A percentile compares a stretch with the other conserved stretches of the same genome.
These are phyloP conservation scores for Parnassius glacialis DNA, from an alignment of 2,888 invertebrate species.

Conservation along the genomic window DNA sequence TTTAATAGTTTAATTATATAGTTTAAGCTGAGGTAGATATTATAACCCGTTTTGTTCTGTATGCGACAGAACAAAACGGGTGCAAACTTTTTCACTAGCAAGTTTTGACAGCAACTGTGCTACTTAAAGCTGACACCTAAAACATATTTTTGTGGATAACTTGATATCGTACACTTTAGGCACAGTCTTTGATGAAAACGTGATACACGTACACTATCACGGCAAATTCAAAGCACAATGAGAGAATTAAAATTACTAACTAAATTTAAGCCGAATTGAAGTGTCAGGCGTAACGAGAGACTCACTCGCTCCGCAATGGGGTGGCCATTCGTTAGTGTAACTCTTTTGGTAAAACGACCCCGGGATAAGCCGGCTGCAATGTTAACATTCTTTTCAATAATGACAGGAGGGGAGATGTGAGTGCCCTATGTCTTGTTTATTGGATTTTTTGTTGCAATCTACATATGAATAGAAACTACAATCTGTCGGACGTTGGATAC, in stretches of 20 bases:
- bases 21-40: too few species aligned
- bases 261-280: constrained; percentile 72
- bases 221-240: constrained; percentile 14
- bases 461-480: constrained; percentile 77
- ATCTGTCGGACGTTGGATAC: constrained; percentile 66
- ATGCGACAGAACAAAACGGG: too few species aligned
- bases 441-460: constrained; percentile 80
- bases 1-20: too few species aligned
- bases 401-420: constrained; percentile 69
- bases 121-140: too few species aligned
- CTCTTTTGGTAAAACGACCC: constrained; percentile 79
- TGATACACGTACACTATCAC: not conserved
- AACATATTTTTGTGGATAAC: too few species aligned
- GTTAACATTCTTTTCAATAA: constrained; percentile 81
- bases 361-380: constrained; percentile 72
- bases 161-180: not conserved
- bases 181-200: not conserved
- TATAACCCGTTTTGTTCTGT: too few species aligned
- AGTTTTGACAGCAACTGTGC: too few species aligned
- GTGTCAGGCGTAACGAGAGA: constrained; percentile 73
- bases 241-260: constrained; percentile 46
- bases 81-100: too few species aligned
- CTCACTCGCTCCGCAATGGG: constrained; percentile 50
- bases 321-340: constrained; percentile 76
- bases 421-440: constrained; percentile 76